These are phyloP conservation scores for Empidonax traillii DNA, from an alignment of 2,113 vertebrate genomes.

Conservation along the genomic window DNA sequence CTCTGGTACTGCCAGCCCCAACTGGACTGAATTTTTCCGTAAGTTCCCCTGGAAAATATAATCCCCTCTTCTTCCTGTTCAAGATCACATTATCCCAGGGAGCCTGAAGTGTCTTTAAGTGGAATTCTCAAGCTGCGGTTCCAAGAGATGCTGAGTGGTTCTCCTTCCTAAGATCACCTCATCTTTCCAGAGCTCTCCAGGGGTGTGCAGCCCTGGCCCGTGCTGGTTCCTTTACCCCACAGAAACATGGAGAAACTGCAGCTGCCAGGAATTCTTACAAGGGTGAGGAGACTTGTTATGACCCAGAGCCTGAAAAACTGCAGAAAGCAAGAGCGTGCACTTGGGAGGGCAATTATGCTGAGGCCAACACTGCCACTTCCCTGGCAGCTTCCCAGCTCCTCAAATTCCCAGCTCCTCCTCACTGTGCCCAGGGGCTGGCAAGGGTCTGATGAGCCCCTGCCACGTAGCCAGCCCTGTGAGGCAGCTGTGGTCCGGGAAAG, in stretches of 20 bases:
- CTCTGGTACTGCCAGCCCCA: not conserved
- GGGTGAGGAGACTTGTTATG: not conserved
- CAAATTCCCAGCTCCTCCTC: not conserved
- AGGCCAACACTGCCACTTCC: not conserved
- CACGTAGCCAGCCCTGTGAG: not conserved
- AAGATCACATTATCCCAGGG: not conserved
- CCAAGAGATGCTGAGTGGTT: not conserved
- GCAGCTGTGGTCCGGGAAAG: not conserved
- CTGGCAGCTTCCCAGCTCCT: not conserved
- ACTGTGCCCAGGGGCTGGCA: not conserved
- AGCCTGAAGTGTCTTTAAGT: not conserved
- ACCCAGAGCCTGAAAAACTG: not conserved
- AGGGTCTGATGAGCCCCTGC: not conserved
- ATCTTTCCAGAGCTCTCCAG: not conserved
- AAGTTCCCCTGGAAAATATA: not conserved
- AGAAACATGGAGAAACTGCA: not conserved
- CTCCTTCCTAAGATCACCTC: rapidly evolving
- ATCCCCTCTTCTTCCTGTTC: not conserved
- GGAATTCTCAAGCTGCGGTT: not conserved
- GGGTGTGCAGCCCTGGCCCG: not conserved
- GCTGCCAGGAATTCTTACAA: not conserved
- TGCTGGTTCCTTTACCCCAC: not conserved
- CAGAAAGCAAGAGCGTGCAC: not conserved
- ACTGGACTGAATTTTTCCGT: not conserved
- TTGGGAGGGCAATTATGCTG: rapidly evolving